Percentiles rank a stretch among this genome's conserved stretches.
phyloP scores from a whole-genome alignment of 2,888 invertebrate genomes.

The Lathronympha strigana region DNA sequence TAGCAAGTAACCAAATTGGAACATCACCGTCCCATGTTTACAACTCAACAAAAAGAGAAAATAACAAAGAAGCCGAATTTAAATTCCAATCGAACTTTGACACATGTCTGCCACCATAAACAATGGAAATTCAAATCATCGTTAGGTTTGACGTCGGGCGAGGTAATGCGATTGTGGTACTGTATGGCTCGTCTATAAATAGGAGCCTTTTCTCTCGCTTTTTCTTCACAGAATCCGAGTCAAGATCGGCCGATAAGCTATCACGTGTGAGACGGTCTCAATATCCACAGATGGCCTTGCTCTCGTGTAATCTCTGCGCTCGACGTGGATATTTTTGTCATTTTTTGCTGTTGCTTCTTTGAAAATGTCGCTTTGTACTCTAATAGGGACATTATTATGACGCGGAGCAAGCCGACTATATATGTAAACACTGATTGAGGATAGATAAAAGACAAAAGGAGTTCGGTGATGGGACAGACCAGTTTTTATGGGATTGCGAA shows the following conservation, averaged over 20 bases:
- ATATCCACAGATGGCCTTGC: conserved; percentile 84
- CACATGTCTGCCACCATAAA: conserved; percentile 85
- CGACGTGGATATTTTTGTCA: conserved; percentile 74
- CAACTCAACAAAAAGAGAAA: conserved; percentile 79
- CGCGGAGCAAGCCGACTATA: conserved; percentile 74
- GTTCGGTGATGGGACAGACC: conserved; percentile 61
- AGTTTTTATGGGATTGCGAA: conserved; percentile 59
- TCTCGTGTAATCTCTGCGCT: conserved; percentile 73
- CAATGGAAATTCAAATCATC: conserved; percentile 84
- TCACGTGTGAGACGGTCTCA: conserved; percentile 82
- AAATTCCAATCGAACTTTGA: conserved; percentile 84
- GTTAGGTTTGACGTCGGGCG: conserved; percentile 68
- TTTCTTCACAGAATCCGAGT: conserved; percentile 81
- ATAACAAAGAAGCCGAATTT: conserved; percentile 84
- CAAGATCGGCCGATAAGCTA: conserved; percentile 80
- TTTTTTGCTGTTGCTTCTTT: conserved; percentile 80
- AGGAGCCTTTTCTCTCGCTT: conserved; percentile 81
- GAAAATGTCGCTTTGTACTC: conserved; percentile 77
- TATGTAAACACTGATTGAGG: conserved; percentile 82
- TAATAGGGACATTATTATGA: conserved; percentile 85
- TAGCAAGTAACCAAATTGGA: conserved; percentile 80
- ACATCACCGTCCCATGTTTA: conserved; percentile 82
- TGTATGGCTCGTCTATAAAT: conserved; percentile 80
- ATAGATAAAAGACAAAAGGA: conserved; percentile 79
- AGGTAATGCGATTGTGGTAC: conserved; percentile 79